phyloP scores from a whole-genome alignment of 2,797 vertebrate genomes.

The Xenentodon cancila region DNA sequence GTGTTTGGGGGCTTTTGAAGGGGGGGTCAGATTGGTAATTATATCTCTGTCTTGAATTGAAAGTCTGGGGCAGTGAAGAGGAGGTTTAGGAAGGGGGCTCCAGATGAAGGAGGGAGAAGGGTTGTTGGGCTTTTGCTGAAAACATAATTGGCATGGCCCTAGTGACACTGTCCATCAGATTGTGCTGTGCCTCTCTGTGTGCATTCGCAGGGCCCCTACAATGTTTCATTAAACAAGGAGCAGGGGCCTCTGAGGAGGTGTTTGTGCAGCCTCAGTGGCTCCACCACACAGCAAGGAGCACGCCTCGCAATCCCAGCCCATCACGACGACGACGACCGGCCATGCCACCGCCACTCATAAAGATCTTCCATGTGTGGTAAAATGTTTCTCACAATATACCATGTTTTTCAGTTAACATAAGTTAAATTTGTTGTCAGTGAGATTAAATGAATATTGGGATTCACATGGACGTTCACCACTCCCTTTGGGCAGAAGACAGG shows the following conservation, averaged over 20 bases:
- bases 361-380: slow-evolving; percentile 26
- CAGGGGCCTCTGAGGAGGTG: slow-evolving; percentile 75
- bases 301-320: slow-evolving; percentile 49
- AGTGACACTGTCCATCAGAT: slow-evolving; percentile 75
- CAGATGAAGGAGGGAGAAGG: slow-evolving; percentile 50
- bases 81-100: slow-evolving; percentile 23
- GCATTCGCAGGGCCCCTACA: slow-evolving; percentile 66
- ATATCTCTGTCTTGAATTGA: slow-evolving; percentile 79
- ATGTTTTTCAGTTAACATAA: no score
- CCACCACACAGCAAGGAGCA: slow-evolving; percentile 72
- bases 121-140: slow-evolving; percentile 66
- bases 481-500: no score
- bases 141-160: slow-evolving; percentile 80
- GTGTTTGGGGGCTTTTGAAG: slow-evolving; percentile 35
- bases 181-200: slow-evolving; percentile 70
- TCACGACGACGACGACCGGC: slow-evolving; percentile 60
- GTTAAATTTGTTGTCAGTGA: no score
- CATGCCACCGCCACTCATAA: slow-evolving; percentile 50
- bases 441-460: no score
- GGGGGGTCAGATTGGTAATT: slow-evolving; percentile 73
- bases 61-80: slow-evolving; percentile 58
- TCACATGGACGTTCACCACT: no score
- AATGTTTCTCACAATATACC: no score
- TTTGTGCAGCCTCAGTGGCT: slow-evolving; percentile 76
- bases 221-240: slow-evolving; percentile 80